These are phyloP conservation scores for Cynoglossus semilaevis DNA, from an alignment of 2,113 vertebrate species.

Conservation along the genomic window DNA sequence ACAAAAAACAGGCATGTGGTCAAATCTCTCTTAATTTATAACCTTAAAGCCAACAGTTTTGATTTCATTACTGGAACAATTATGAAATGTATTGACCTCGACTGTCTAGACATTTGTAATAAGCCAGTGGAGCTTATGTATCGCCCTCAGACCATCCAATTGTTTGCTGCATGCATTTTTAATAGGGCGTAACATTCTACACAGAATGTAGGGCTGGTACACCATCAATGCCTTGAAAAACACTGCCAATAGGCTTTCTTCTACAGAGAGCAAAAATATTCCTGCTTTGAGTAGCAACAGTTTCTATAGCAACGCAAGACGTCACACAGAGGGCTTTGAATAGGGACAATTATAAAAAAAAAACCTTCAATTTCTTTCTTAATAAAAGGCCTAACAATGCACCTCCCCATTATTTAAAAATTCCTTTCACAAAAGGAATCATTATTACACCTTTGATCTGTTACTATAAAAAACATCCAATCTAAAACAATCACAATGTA, in stretches of 20 bases:
- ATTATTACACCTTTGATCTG: too few species aligned
- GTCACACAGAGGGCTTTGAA: conserved; percentile 66
- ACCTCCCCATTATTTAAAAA: too few species aligned
- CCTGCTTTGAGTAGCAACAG: conserved; percentile 66
- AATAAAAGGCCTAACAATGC: too few species aligned
- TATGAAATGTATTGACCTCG: background rate
- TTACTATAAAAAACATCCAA: too few species aligned
- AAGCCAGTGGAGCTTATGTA: background rate
- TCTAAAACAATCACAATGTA: too few species aligned
- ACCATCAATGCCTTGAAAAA: conserved; percentile 23
- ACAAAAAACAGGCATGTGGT: too few species aligned
- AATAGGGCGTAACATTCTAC: background rate
- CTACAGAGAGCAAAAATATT: conserved; percentile 53
- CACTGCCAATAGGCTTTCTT: conserved; percentile 45
- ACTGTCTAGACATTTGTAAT: background rate
- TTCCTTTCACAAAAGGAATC: too few species aligned
- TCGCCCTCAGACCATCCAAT: background rate
- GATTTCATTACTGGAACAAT: background rate
- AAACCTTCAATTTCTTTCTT: too few species aligned
- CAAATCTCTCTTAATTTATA: too few species aligned
- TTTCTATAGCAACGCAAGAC: conserved; percentile 76
- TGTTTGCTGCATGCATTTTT: background rate
- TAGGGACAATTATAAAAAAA: conserved; percentile 37
- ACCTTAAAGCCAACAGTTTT: too few species aligned
- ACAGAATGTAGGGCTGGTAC: conserved; percentile 5